Base-by-base conservation (phyloP, 2,888 invertebrate species). In the Trachelus stipa region DNA sequence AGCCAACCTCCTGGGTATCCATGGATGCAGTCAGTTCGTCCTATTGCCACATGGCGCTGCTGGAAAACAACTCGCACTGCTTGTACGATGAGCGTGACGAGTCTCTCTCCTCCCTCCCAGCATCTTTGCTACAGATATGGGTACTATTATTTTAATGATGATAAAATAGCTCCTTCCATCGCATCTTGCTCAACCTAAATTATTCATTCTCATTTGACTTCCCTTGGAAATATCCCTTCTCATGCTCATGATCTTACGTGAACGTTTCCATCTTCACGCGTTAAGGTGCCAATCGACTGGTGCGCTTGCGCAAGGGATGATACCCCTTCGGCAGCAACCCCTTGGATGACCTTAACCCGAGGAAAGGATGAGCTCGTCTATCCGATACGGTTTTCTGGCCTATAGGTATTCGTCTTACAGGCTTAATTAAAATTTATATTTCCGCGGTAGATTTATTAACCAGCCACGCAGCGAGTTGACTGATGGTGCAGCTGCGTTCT, bases 401-500 rank as follows among this genome's bases (percentile, higher is more conserved):
- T 71, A 71, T 9, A 71, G 71, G 33, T 71, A 71, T 34, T 79
- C 80, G 77, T 82, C 80, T 81, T 79, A 69, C 69, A 76, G 77
- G 77, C 79, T 82, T 84, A 83, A 83, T 84, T 83, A 79, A 80
- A 84, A 84, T 81, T 79, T 80, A 80, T 81, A 82, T 80, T 80
- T 83, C 76, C 75, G 33, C 76, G 34, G 37, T 74, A 74, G 77
- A 82, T 83, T 83, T 81, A 80, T 78, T 74, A 83, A 76, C 76
- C 80, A 73, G 56, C 76, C 40, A 73, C 73, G 69, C 76, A 68
- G 33, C 73, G 69, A 73, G 74, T 76, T 79, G 79, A 76, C 34
- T 73, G 74, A 79, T 76, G 78, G 76, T 77, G 76, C 76, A 76
- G 78, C 78, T 80, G 81, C 73, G 76, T 81, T 83, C 80, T 78